phyloP scores from a whole-genome alignment of 2,888 invertebrate species.

The Eilema griseolum region DNA sequence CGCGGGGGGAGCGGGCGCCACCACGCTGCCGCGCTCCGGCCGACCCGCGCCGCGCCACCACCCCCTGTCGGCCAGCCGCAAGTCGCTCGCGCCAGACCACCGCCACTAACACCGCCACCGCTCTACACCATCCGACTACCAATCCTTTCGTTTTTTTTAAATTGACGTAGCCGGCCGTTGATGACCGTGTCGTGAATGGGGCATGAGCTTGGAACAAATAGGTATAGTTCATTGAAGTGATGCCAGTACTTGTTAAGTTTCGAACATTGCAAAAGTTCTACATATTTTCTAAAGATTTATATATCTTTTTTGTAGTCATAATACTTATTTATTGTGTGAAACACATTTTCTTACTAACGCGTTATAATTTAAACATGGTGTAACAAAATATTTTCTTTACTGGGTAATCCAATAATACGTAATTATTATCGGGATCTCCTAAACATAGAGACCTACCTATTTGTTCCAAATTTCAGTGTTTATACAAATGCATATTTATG shows the following conservation, averaged over 20 bases:
- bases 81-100: constrained; percentile 83
- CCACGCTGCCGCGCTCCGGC: constrained; percentile 82
- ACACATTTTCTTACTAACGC: background rate
- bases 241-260: too few relatives aligned
- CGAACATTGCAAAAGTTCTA: too few relatives aligned
- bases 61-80: constrained; percentile 85
- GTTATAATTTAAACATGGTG: background rate
- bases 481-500: background rate
- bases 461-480: background rate
- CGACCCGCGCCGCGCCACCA: constrained; percentile 79
- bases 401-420: background rate
- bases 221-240: background rate
- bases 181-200: background rate
- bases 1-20: constrained; percentile 67
- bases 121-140: constrained; percentile 18
- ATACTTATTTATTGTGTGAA: too few relatives aligned
- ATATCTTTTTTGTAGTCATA: background rate
- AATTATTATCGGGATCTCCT: background rate
- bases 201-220: background rate
- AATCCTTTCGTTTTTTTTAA: constrained; percentile 14
- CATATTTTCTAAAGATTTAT: background rate
- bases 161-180: constrained; percentile 6
- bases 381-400: too few relatives aligned
- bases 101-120: constrained; percentile 39
- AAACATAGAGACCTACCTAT: background rate